Base-by-base conservation (phyloP, 2,113 vertebrate species). In the Takifugu flavidus region DNA sequence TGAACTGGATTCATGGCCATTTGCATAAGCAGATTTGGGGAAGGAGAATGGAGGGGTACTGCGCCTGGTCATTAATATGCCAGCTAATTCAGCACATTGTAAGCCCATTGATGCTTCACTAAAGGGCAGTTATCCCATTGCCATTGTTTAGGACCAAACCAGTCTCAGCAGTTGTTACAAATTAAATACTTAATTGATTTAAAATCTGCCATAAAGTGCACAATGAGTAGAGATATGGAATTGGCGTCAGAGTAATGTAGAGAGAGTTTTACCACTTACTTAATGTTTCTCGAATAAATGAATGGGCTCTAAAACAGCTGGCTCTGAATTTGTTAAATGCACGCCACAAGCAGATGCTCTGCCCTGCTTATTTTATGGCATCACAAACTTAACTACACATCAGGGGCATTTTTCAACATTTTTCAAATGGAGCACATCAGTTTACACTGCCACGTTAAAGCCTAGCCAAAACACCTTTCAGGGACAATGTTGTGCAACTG, bases 11-110 rank as follows among this genome's bases (percentile, higher is more conserved):
- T 98, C 95, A 98, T 96, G 94, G 93, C 90, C 93, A 98, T 99
- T 98, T 98, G 96, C 97, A 98, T 98, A 99, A 99, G 95, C 93
- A 98, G 97, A 98, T 98, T 98, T 47, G 96, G 93, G 88, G 88
- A 88, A 85, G 91, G 92, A 95, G 94, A 97, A 96, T 95, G 92
- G 92, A 91, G 74, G 82, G 91, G 90, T 90, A 91, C 89, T 94
- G 92, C 93, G 92, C 93, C 93, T 94, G 93, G 92, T 94, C 95
- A 96, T 98, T 98, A 98, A 98, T 98, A 98, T 98, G 96, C 95
- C 90, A 95, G 93, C 95, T 98, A 98, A 98, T 98, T 96, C 96
- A 94, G 93, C 93, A 94, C 94, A 98, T 94, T 98, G 95, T 97
- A 96, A 98, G 94, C 95, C 95, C 93, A 98, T 96, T 98, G 97